A percentile compares a stretch with the other conserved stretches of the same genome.
These are phyloP conservation scores for Agonopterix heracliana DNA, from an alignment of 2,888 invertebrate species.

Conservation along the genomic window DNA sequence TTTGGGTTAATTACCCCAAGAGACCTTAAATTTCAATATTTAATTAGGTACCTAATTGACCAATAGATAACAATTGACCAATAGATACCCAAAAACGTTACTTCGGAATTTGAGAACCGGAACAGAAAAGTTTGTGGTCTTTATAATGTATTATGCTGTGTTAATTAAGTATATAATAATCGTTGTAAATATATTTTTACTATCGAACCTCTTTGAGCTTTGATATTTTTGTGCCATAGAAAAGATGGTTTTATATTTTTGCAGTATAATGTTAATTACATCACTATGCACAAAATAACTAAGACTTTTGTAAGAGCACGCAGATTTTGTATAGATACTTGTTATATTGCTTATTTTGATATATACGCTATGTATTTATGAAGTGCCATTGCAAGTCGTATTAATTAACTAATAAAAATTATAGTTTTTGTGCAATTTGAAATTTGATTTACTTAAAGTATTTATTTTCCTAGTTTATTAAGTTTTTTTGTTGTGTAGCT, in stretches of 20 bases:
- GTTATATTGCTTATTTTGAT: constrained; percentile 42
- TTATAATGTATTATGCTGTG: too few species aligned
- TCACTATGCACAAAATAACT: constrained; percentile 20
- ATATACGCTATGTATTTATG: constrained; percentile 43
- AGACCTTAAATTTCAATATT: too few species aligned
- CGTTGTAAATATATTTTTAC: constrained; percentile 50
- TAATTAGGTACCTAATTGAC: too few species aligned
- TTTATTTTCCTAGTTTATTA: constrained; percentile 53
- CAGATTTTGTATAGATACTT: constrained; percentile 24
- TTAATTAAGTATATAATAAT: constrained; percentile 8
- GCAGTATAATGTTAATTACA: constrained; percentile 18
- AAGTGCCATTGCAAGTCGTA: constrained; percentile 55
- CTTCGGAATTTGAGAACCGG: too few species aligned
- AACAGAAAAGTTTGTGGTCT: too few species aligned
- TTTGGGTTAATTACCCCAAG: too few species aligned
- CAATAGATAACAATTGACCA: too few species aligned
- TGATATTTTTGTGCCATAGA: constrained; percentile 64
- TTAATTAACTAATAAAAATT: constrained; percentile 10
- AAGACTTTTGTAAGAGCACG: constrained; percentile 7
- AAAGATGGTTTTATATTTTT: constrained; percentile 29
- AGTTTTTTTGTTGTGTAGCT: constrained; percentile 47
- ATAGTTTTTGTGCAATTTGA: constrained; percentile 51
- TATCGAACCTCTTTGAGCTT: constrained; percentile 46
- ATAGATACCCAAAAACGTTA: too few species aligned
- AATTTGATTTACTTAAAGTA: constrained; percentile 47